These are phyloP conservation scores for Crenichthys baileyi DNA, from an alignment of 2,797 vertebrate species.

Conservation along the genomic window DNA sequence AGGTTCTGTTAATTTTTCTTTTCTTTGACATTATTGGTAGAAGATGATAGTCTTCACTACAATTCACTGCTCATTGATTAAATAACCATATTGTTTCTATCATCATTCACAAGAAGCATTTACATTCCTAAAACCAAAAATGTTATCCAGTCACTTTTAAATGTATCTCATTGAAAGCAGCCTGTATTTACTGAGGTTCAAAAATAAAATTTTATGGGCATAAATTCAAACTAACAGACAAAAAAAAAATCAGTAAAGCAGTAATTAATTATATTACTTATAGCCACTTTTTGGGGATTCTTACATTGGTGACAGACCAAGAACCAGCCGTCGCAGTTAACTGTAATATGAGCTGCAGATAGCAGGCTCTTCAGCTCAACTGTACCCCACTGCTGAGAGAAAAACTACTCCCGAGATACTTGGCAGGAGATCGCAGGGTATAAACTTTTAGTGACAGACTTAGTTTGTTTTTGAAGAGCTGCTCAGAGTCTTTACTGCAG, in stretches of 20 bases:
- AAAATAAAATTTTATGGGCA: background rate
- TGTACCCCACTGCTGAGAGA: conserved; percentile 14
- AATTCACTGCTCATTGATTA: background rate
- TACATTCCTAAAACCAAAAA: background rate
- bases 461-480: conserved; percentile 1
- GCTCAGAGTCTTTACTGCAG: background rate
- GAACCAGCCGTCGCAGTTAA: background rate
- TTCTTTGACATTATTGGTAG: background rate
- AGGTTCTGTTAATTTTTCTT: background rate
- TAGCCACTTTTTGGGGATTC: background rate
- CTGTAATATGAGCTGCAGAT: conserved; percentile 11
- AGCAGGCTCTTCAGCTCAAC: conserved; percentile 11
- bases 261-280: background rate
- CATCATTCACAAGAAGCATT: background rate
- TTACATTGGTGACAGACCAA: background rate
- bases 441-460: conserved; percentile 15
- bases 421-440: conserved; percentile 8
- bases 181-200: background rate
- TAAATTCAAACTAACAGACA: background rate
- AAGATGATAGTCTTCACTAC: background rate
- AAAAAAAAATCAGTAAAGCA: background rate
- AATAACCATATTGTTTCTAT: background rate
- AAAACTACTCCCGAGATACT: background rate
- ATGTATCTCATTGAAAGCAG: background rate
- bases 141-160: background rate